A percentile compares a stretch with the other conserved stretches of the same genome.
Conservation (phyloP, 2,113 vertebrate genomes). For the Blennius ocellaris region DNA sequence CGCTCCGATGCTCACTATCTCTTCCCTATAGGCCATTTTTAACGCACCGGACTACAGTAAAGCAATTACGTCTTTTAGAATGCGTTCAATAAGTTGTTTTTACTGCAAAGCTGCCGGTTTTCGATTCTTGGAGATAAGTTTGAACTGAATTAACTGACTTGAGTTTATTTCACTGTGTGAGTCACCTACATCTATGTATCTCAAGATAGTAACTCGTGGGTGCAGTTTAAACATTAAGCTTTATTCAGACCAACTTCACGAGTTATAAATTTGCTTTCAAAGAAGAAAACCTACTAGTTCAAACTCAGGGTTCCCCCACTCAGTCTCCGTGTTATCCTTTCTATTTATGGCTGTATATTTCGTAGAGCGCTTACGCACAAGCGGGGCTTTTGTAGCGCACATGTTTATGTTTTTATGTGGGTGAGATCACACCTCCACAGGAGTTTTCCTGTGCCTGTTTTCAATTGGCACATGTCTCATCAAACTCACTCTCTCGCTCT, state of each 20-base stretch:
- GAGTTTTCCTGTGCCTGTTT: slow-evolving; percentile 73
- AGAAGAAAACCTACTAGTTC: slow-evolving; percentile 22
- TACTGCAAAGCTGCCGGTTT: no score
- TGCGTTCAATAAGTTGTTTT: no score
- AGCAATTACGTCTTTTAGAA: no score
- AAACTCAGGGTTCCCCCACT: slow-evolving; percentile 21
- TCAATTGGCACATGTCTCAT: slow-evolving; percentile 66
- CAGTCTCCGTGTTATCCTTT: not conserved
- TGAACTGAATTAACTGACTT: no score
- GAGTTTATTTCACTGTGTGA: no score
- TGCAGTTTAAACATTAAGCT: not conserved
- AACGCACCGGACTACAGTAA: no score
- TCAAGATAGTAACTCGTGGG: not conserved
- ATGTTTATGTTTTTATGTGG: slow-evolving; percentile 68
- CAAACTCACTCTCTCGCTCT: slow-evolving; percentile 32
- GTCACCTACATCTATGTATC: no score
- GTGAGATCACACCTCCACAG: slow-evolving; percentile 79
- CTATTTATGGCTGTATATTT: slow-evolving; percentile 48
- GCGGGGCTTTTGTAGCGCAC: slow-evolving; percentile 45
- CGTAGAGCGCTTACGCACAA: slow-evolving; percentile 50
- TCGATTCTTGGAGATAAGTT: no score
- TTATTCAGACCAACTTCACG: slow-evolving; percentile 2
- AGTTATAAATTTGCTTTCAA: slow-evolving; percentile 19
- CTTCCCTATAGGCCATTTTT: no score
- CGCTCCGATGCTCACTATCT: no score